Conservation (phyloP, 2,888 invertebrate species). For the Aromia moschata region DNA sequence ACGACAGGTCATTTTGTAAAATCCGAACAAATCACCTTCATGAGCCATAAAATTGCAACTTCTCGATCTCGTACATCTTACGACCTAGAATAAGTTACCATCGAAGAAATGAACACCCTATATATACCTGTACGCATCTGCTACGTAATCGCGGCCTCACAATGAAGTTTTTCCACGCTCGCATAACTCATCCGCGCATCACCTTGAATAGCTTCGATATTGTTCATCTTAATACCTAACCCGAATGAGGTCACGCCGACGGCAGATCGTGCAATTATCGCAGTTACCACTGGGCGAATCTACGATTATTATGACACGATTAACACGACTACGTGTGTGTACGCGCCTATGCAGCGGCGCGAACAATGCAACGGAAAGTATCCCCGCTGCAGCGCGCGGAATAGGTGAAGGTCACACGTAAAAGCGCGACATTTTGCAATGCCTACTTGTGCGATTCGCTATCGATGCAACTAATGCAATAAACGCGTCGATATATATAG, state of each 20-base stretch:
- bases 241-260: constrained; percentile 21
- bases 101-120: too few species aligned
- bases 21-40: too few species aligned
- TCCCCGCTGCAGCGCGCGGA: constrained; percentile 30
- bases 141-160: too few species aligned
- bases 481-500: too few species aligned
- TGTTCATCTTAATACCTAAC: constrained; percentile 8
- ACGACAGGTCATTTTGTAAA: too few species aligned
- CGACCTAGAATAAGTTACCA: too few species aligned
- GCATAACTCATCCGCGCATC: neutral
- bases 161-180: too few species aligned
- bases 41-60: too few species aligned
- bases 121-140: too few species aligned
- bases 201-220: constrained; percentile 14
- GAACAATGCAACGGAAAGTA: constrained; percentile 34
- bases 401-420: constrained; percentile 39
- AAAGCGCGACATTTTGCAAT: constrained; percentile 28
- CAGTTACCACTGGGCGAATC: constrained; percentile 21
- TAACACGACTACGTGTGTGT: constrained; percentile 13
- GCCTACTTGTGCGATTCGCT: constrained; percentile 15
- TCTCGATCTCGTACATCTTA: too few species aligned
- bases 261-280: constrained; percentile 21
- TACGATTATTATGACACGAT: constrained; percentile 28
- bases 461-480: constrained; percentile 25
- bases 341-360: constrained; percentile 21